phyloP scores from a whole-genome alignment of 2,888 invertebrate genomes.

The Tenthredo amoena region DNA sequence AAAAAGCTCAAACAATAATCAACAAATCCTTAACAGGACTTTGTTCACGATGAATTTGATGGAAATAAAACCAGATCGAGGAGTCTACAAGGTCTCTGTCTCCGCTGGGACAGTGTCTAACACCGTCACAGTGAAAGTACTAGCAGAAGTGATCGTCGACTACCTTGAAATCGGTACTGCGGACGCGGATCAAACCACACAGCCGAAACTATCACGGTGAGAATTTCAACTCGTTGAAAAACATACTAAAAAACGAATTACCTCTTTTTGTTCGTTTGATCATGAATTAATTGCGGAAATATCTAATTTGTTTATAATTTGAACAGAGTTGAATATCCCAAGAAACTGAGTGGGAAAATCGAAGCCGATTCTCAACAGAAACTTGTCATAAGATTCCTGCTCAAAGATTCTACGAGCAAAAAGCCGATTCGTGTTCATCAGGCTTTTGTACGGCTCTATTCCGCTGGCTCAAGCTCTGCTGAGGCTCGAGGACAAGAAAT shows the following conservation, averaged over 20 bases:
- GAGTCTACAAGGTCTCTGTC: constrained; percentile 90
- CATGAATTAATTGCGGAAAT: not conserved
- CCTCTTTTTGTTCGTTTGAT: not conserved
- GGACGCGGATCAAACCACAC: constrained; percentile 93
- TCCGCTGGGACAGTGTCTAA: constrained; percentile 84
- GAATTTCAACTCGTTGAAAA: constrained; percentile 52
- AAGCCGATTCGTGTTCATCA: constrained; percentile 90
- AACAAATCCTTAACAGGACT: constrained; percentile 77
- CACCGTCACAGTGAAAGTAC: constrained; percentile 82
- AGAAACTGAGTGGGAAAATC: constrained; percentile 84
- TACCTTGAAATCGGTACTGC: constrained; percentile 92
- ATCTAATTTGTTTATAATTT: not conserved
- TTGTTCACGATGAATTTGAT: constrained; percentile 89
- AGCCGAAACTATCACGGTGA: constrained; percentile 86
- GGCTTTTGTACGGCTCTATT: constrained; percentile 88
- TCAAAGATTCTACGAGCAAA: constrained; percentile 85
- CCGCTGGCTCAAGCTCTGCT: constrained; percentile 51
- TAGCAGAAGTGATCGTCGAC: constrained; percentile 88
- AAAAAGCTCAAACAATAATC: not conserved
- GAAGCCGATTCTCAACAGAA: constrained; percentile 95
- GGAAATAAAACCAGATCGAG: constrained; percentile 89
- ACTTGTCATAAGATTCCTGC: constrained; percentile 88
- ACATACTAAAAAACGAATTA: not conserved
- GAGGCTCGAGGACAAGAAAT: constrained; percentile 88
- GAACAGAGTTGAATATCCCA: constrained; percentile 85